These are phyloP conservation scores for Rhyacophila evoluta DNA, from an alignment of 2,888 invertebrate genomes.

Conservation along the genomic window DNA sequence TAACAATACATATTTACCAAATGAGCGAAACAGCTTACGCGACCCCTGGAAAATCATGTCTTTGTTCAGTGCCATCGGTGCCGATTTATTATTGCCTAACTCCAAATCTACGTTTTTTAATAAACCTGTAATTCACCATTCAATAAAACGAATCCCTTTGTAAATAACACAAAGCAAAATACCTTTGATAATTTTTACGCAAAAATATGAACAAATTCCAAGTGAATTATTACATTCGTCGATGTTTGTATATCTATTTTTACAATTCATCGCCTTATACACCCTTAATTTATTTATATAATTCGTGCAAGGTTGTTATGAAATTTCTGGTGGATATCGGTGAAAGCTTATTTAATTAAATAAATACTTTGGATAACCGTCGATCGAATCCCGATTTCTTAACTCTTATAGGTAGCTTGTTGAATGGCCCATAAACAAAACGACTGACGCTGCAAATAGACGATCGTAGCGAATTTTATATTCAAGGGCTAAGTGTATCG, in stretches of 20 bases:
- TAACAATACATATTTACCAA: not conserved
- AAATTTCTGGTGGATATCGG: too few relatives aligned
- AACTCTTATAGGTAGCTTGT: not conserved
- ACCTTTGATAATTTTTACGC: not conserved
- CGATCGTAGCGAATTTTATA: not conserved
- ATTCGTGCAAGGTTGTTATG: not conserved
- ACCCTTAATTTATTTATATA: not conserved
- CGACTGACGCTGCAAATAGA: not conserved
- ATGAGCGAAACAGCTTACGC: not conserved
- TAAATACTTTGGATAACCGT: not conserved
- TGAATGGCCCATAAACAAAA: not conserved
- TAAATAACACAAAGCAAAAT: too few relatives aligned
- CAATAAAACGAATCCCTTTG: not conserved
- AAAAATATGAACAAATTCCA: not conserved
- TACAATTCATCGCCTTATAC: not conserved
- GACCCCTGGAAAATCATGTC: not conserved
- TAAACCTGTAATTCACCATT: not conserved
- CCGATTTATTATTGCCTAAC: not conserved
- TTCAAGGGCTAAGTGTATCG: not conserved
- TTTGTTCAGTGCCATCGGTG: not conserved
- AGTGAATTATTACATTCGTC: not conserved
- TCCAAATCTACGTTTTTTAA: not conserved
- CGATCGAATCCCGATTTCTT: not conserved
- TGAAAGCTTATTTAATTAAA: not conserved
- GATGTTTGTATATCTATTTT: too few relatives aligned